phyloP scores from a whole-genome alignment of 2,888 invertebrate genomes.

The Agriopis aurantiaria region DNA sequence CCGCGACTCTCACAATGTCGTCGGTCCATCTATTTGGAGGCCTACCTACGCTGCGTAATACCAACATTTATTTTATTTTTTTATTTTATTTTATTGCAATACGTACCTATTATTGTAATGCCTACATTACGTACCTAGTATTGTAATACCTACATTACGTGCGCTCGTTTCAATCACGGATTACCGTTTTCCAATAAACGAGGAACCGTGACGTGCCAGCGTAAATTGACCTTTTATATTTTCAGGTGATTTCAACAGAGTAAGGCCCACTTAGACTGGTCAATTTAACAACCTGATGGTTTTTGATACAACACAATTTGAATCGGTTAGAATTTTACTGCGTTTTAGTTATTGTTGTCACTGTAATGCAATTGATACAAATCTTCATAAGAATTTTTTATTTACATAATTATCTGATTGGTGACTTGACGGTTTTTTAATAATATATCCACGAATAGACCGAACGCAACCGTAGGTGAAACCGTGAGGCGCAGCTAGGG shows the following conservation, averaged over 20 bases:
- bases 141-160: conserved; percentile 11
- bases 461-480: background rate
- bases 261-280: conserved; percentile 8
- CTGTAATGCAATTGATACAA: background rate
- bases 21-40: too few relatives aligned
- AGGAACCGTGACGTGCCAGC: conserved; percentile 24
- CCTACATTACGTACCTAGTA: background rate
- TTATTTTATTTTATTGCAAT: too few relatives aligned
- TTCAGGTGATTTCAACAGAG: background rate
- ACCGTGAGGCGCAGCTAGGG: background rate
- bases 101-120: background rate
- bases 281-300: conserved; percentile 34
- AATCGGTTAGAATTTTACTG: conserved; percentile 24
- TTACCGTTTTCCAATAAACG: conserved; percentile 44
- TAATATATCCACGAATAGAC: too few relatives aligned
- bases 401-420: too few relatives aligned
- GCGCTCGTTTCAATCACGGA: conserved; percentile 27
- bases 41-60: too few relatives aligned
- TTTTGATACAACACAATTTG: conserved; percentile 37
- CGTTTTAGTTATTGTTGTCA: conserved; percentile 17
- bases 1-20: too few relatives aligned
- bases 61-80: too few relatives aligned
- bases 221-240: conserved; percentile 19
- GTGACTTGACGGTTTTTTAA: too few relatives aligned
- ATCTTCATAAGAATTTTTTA: too few relatives aligned